Evolutionary conservation across 1,140 invertebrate species (phyloP).

Genomic region (Habropoda laboriosa): DNA sequence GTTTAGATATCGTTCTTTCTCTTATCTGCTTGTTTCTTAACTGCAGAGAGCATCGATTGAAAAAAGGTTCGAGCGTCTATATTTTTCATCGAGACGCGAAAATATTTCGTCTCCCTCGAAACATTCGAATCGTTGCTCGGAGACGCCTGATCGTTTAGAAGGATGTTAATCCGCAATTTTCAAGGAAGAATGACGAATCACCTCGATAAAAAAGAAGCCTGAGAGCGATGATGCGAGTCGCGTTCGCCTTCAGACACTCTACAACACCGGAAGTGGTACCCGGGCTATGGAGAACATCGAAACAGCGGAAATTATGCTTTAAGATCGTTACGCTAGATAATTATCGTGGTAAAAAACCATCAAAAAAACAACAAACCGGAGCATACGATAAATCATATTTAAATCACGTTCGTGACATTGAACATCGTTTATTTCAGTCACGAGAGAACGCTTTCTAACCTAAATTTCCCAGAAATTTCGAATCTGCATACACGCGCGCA

Average conservation of each 20-base stretch:
- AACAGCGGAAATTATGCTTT: not conserved
- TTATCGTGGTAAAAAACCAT: not conserved
- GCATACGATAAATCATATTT: not conserved
- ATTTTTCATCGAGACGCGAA: too few species aligned
- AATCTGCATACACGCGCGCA: not conserved
- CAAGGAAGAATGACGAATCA: not conserved
- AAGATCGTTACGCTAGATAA: not conserved
- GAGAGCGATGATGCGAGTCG: constrained; percentile 4
- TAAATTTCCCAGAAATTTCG: not conserved
- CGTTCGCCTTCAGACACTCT: not conserved
- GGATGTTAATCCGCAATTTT: not conserved
- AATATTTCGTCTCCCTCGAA: too few species aligned
- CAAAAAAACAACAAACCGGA: not conserved
- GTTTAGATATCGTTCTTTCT: not conserved
- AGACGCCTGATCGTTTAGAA: not conserved
- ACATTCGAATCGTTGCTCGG: not conserved
- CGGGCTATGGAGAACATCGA: not conserved
- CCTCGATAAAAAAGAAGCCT: not conserved
- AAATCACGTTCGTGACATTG: not conserved
- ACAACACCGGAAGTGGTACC: not conserved
- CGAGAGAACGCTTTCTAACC: not conserved
- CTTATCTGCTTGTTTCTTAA: not conserved
- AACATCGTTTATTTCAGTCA: not conserved
- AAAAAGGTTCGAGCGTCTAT: too few species aligned
- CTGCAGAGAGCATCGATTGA: not conserved